Base-by-base conservation (phyloP, 2,113 vertebrate genomes). In the Cephalopterus ornatus region DNA sequence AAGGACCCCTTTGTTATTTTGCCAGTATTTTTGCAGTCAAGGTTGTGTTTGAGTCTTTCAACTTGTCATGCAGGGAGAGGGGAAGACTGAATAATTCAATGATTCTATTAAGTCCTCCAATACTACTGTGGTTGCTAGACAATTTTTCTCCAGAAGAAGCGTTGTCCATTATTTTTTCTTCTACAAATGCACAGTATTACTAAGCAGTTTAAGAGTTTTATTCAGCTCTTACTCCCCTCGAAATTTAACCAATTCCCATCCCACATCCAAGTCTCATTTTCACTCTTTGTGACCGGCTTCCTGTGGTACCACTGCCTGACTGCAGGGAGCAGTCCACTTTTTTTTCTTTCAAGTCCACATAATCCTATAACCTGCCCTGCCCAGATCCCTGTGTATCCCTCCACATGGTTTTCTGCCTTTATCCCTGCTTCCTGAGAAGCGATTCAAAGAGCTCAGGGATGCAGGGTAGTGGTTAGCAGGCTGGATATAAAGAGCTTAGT, bases 31-130 rank as follows among this genome's bases (percentile, higher is more conserved):
- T 65, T 85, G 20, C 33, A 26, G 7, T n/a, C 50, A 50, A 35
- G 16, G 5, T 4, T 75, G 44, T 65, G 17, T 67, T 62, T 63
- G 24, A 76, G 42, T 76, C 37, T 77, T 92, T 52, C 62, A 79
- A 41, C 5, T 56, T 72, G 21, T 44, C 16, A 15, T 52, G 14
- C 0, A 0, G 35, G 14, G 12, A 55, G 6, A 19, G 18, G 24
- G 11, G 15, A 95, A 20, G 5, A 37, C 50, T 41, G 21, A 49
- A 7, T n/a, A 75, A 39, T 72, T 67, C 16, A 21, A 1, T 42
- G 8, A 13, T 46, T 67, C 33, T 72, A 6, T 78, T 47, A 71
- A 85, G 62, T 46, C 13, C 8, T 68, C 20, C 18, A 78, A 11
- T 56, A 28, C 6, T 1, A 44, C 19, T 14, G 13, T 6, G 6